Base-by-base conservation (phyloP, 2,113 vertebrate species). In the Emberiza fucata region DNA sequence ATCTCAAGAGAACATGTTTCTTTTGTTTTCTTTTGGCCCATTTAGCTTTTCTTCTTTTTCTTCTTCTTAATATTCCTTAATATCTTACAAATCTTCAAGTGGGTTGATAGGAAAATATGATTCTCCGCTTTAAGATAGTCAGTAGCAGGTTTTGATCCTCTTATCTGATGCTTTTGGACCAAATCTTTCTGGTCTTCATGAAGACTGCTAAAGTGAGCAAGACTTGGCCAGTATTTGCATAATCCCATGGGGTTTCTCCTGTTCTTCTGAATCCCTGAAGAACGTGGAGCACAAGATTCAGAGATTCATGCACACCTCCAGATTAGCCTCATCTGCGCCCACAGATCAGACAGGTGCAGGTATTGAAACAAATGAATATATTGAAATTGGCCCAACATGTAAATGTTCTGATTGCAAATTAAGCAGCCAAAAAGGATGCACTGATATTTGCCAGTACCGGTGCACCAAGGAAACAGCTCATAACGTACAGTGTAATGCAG, bases 1-100 rank as follows among this genome's bases (percentile, higher is more conserved):
- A 69, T 97, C 93, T 97, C 66, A 8, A 86, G 95, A 96, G 91
- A 97, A 92, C 79, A 72, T 68, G 84, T 72, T 97, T 86, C 92
- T 96, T 94, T 96, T 97, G 94, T 97, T 97, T 96, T 83, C 93
- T 93, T 96, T 96, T 97, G 94, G 92, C 94, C 94, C 93, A 73
- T 94, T 96, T 95, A 91, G 84, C 92, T 96, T 91, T 90, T 86
- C 39, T 77, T 95, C 82, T 82, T 88, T 81, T 75, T 86, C 33
- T 81, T 91, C 50, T 70, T 88, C 77, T 90, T 93, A 61, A 59
- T 90, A 79, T 93, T 88, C 65, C 81, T 66, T 92, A 85, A 71
- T 91, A 78, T 81, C 82, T 94, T 93, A 76, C 2, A 96, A 83
- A 92, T 92, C 72, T 92, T 94, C 65, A 91, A 93, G 84, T 80